A percentile compares a stretch with the other conserved stretches of the same genome.
Conservation (phyloP, 2,113 vertebrate genomes). For the Saimiri boliviensis region DNA sequence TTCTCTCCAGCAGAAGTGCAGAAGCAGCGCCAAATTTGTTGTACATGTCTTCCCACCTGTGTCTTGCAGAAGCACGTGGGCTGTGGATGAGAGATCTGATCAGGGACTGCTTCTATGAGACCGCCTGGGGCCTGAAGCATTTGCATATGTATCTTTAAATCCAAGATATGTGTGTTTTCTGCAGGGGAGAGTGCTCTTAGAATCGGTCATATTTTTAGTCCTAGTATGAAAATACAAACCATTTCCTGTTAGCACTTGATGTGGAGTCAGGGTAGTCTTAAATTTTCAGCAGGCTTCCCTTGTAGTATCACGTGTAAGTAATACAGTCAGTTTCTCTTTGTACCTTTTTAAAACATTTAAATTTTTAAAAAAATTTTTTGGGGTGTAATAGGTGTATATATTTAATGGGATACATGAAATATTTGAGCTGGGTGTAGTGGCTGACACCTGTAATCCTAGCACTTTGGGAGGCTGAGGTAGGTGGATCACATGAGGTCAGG, state of each 20-base stretch:
- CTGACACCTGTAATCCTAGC: too few relatives aligned
- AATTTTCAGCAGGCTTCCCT: conserved; percentile 26
- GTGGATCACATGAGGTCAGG: too few relatives aligned
- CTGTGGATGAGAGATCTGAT: neutral
- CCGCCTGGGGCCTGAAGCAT: neutral
- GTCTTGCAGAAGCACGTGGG: neutral
- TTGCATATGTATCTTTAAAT: neutral
- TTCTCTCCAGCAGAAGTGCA: neutral
- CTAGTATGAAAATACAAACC: conserved; percentile 60
- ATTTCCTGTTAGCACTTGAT: conserved; percentile 65
- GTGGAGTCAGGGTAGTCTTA: conserved; percentile 32
- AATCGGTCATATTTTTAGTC: conserved; percentile 53
- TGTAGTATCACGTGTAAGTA: neutral
- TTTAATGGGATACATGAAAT: too few relatives aligned
- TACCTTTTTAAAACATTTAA: neutral
- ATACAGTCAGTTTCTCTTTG: conserved; percentile 34
- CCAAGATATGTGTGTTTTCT: neutral
- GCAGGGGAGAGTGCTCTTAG: neutral
- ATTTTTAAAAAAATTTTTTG: too few relatives aligned
- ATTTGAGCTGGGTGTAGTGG: too few relatives aligned
- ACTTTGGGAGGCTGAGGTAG: too few relatives aligned
- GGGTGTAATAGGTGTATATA: too few relatives aligned
- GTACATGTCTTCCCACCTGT: neutral
- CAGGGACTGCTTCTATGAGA: neutral
- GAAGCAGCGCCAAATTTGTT: neutral